Conservation (phyloP, 2,797 vertebrate species). For the Xerus rutilus region DNA sequence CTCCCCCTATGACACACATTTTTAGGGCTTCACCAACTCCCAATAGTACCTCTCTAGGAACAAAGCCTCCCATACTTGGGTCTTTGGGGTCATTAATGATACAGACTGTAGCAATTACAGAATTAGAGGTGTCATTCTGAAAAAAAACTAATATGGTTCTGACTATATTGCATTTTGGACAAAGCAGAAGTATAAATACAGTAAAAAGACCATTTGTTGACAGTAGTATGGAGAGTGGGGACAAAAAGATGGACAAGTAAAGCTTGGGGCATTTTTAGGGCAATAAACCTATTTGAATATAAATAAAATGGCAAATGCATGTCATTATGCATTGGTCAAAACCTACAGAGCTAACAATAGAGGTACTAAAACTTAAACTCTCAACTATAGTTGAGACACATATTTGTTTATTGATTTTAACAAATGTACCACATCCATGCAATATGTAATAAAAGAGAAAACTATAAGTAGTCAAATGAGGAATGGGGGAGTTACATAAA, state of each 20-base stretch:
- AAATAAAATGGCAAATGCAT: neutral
- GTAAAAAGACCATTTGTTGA: neutral
- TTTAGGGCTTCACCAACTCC: neutral
- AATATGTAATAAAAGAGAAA: neutral
- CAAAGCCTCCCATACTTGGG: neutral
- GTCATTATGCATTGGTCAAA: neutral
- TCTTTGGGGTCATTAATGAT: neutral
- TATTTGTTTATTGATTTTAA: neutral
- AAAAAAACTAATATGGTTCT: neutral
- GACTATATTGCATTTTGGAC: neutral
- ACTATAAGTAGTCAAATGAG: neutral
- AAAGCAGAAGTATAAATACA: neutral
- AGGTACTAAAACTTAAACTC: neutral
- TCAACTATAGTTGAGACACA: neutral
- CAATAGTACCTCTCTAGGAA: neutral
- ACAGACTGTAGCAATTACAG: neutral
- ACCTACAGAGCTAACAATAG: accelerated
- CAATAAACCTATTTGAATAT: neutral
- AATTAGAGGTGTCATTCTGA: neutral
- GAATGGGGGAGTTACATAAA: neutral
- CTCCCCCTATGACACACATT: too few species aligned
- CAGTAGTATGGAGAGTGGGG: neutral
- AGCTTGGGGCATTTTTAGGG: neutral
- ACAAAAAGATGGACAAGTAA: neutral
- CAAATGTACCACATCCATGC: neutral